Evolutionary conservation across 1,140 invertebrate species (phyloP).

Genomic region (Acromyrmex heyeri): DNA sequence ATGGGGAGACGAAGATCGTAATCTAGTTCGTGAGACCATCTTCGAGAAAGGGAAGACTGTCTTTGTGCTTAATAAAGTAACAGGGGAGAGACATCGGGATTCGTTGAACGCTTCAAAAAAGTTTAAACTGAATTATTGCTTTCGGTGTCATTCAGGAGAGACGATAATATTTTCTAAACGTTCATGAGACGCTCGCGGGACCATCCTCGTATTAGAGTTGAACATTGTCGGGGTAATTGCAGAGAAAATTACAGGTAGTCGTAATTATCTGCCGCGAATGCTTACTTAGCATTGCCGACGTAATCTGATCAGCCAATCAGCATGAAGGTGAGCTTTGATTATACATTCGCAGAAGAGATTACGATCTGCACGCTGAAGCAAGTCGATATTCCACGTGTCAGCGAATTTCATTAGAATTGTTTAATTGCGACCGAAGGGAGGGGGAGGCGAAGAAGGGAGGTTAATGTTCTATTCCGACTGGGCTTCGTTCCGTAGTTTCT

Average conservation of each 20-base stretch:
- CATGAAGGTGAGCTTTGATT: constrained; percentile 38
- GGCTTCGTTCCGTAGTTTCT: not conserved
- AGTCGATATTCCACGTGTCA: constrained; percentile 31
- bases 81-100: not conserved
- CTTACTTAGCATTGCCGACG: constrained; percentile 57
- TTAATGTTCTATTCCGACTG: not conserved
- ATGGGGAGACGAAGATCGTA: constrained; percentile 65
- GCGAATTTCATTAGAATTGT: constrained; percentile 48
- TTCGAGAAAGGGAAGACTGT: constrained; percentile 57
- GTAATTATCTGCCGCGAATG: constrained; percentile 50
- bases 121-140: not conserved
- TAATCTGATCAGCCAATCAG: constrained; percentile 50
- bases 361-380: constrained; percentile 45
- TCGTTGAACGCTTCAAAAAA: constrained; percentile 5
- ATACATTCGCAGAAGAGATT: constrained; percentile 68
- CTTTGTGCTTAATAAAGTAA: constrained; percentile 63
- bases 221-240: constrained; percentile 57
- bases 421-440: constrained; percentile 12
- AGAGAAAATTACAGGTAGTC: constrained; percentile 50
- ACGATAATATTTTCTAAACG: constrained; percentile 48
- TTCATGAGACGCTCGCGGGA: constrained; percentile 38
- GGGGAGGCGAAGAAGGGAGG: too few species aligned
- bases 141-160: not conserved
- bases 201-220: constrained; percentile 37
- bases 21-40: constrained; percentile 70